Evolutionary conservation across 2,113 vertebrate species (phyloP), one percentile per base, ranked within the genome.

Genomic region (Alaudala cheleensis): DNA sequence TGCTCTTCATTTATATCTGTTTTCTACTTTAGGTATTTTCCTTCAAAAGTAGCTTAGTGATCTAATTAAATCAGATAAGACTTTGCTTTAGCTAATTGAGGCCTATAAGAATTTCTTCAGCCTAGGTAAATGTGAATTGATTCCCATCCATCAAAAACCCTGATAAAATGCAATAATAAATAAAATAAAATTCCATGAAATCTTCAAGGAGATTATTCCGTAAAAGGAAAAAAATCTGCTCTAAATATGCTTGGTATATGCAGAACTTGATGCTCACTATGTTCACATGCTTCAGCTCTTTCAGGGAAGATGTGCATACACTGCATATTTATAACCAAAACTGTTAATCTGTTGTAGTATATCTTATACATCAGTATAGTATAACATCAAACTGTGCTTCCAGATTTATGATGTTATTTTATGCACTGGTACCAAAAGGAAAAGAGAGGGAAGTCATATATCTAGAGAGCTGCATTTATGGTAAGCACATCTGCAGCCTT

Each of bases 21-120:
- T 72, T 93, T 89, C 72, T 26, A 28, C 45, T 65, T 34, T 19
- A 86, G 19, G 14, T 82, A 26, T 95, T 90, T 93, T 85, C 40
- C 34, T 79, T 93, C 54, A 81, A 49, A 84, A 81, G 51, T 45
- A 85, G 81, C 49, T 96, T 96, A 88, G 56, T 76, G 28, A 19
- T 88, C 66, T 88, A 72, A 81, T 90, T 91, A 95, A 81, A 58
- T 76, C 28, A 90, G 56, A 88, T 86, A 80, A 88, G 78, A 13
- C 69, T 94, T 92, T 90, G 8, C 86, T 80, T 81, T 94, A 66
- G 33, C 33, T 96, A 77, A 79, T 73, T 84, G 54, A 81, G 49
- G 20, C 34, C 76, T 78, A 2, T 77, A 76, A 81, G 54, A 81
- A 79, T 51, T 88, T 67, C 8, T 47, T 91, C 62, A 92, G 56